phyloP scores from a whole-genome alignment of 2,888 invertebrate species.

The Sicus ferrugineus region DNA sequence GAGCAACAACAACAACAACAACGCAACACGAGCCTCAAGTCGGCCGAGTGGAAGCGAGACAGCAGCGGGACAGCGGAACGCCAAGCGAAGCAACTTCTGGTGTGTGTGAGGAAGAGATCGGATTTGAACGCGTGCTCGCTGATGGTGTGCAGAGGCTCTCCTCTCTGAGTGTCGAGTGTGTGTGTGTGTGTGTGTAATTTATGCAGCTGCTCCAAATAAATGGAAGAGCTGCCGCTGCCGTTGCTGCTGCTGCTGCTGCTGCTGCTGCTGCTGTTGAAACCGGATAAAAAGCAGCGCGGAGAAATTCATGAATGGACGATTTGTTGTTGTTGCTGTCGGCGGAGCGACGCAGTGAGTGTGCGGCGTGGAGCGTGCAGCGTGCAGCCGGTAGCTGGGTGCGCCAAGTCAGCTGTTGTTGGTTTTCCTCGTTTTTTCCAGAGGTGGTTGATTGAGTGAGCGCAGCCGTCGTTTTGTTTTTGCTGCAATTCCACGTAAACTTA shows the following conservation, averaged over 20 bases:
- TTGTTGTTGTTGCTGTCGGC: background rate
- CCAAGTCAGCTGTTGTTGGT: constrained; percentile 13
- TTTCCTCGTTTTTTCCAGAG: constrained; percentile 8
- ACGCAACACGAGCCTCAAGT: background rate
- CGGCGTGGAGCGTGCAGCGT: background rate
- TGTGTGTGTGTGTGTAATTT: constrained; percentile 28
- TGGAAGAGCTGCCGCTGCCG: background rate
- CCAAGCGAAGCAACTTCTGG: background rate
- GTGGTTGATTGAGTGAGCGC: too few species aligned
- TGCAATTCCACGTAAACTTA: background rate
- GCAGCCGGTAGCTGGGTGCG: constrained; percentile 5
- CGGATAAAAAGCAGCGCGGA: background rate
- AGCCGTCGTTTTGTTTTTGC: constrained; percentile 10
- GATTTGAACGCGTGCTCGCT: too few species aligned
- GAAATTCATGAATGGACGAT: constrained; percentile 26
- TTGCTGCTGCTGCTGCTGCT: constrained; percentile 36
- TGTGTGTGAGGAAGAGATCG: background rate
- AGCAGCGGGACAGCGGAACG: background rate
- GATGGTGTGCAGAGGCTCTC: background rate
- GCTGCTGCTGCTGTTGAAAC: constrained; percentile 31
- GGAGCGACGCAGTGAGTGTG: background rate
- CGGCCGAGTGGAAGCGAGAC: background rate
- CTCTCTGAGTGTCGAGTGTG: background rate
- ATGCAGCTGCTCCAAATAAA: constrained; percentile 20
- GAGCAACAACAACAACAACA: constrained; percentile 13